Evolutionary conservation across 2,113 vertebrate species (phyloP).

Genomic region (Gobius niger): DNA sequence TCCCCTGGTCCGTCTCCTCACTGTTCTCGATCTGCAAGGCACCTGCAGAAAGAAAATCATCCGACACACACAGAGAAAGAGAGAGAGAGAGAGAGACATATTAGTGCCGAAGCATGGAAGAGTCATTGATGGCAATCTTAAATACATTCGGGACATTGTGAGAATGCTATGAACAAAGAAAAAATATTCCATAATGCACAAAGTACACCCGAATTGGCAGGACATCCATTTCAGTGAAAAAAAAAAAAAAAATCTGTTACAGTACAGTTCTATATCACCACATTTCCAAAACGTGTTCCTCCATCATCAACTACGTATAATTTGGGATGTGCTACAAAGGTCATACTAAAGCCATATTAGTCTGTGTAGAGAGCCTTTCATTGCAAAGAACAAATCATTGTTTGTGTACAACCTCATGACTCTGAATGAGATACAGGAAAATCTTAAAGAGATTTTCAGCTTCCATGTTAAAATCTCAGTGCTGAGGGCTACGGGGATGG

Average conservation of each 20-base stretch:
- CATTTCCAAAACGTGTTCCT: constrained; percentile 6
- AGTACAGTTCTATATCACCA: too few species aligned
- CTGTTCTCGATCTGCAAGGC: constrained; percentile 99
- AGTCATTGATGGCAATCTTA: constrained; percentile 44
- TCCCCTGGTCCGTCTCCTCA: constrained; percentile 98
- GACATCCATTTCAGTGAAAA: too few species aligned
- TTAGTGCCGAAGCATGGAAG: constrained; percentile 44
- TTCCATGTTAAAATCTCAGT: constrained; percentile 2
- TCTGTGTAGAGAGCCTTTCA: constrained; percentile 10
- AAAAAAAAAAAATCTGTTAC: too few species aligned
- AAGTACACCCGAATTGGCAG: neutral
- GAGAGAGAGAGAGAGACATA: constrained; percentile 33
- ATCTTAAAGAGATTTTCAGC: too few species aligned
- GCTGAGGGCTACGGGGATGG: constrained; percentile 4
- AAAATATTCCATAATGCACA: neutral
- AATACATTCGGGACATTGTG: constrained; percentile 42
- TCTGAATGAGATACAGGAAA: neutral
- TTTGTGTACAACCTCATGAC: constrained; percentile 6
- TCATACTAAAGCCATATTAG: constrained; percentile 28
- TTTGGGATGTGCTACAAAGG: constrained; percentile 38
- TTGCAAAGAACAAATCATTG: constrained; percentile 4
- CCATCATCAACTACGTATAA: constrained; percentile 15
- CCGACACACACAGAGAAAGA: constrained; percentile 29
- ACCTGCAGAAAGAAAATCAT: constrained; percentile 78
- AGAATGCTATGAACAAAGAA: neutral